Conservation (phyloP, 2,113 vertebrate genomes). For the Micromys minutus region DNA sequence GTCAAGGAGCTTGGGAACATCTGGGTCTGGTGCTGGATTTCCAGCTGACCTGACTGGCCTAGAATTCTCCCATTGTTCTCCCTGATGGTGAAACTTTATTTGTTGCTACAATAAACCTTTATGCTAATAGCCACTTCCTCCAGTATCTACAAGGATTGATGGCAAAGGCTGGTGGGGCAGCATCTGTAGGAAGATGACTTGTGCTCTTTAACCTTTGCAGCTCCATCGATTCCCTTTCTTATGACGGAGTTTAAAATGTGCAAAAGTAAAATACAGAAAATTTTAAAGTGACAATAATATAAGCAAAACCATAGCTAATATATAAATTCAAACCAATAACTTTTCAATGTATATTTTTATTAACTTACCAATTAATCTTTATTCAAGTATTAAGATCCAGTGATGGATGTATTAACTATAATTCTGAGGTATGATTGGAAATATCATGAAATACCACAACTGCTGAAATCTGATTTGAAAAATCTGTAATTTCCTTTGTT, state of each 20-base stretch:
- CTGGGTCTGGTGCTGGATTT: background rate
- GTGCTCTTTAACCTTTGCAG: background rate
- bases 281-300: background rate
- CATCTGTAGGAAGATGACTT: background rate
- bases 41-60: background rate
- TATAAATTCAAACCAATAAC: background rate
- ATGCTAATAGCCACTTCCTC: background rate
- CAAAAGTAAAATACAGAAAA: slow-evolving; percentile 34
- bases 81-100: slow-evolving; percentile 19
- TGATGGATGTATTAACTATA: background rate
- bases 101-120: background rate
- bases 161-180: background rate
- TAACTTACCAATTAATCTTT: background rate
- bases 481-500: background rate
- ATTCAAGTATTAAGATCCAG: background rate
- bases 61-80: background rate
- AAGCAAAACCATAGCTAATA: background rate
- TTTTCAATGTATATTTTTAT: background rate
- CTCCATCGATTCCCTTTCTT: background rate
- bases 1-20: background rate
- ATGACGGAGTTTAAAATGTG: background rate
- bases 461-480: background rate
- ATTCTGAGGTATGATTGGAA: slow-evolving; percentile 19
- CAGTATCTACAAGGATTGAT: background rate
- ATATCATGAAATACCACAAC: background rate